phyloP scores from a whole-genome alignment of 2,113 vertebrate genomes.

The Vimba vimba region DNA sequence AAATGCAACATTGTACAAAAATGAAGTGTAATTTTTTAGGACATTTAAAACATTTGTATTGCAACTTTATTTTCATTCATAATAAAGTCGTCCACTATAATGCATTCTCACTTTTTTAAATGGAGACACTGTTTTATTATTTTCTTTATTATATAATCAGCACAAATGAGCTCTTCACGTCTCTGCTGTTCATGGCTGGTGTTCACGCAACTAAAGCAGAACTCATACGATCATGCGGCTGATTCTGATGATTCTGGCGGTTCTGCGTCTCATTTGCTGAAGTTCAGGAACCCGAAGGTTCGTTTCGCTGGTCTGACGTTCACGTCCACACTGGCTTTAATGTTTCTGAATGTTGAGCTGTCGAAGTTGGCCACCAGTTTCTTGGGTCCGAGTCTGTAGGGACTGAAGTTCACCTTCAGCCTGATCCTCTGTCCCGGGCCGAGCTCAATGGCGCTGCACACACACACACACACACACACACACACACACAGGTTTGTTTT shows the following conservation, averaged over 20 bases:
- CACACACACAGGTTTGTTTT: too few species aligned
- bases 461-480: too few species aligned
- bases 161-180: neutral
- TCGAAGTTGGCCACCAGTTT: conserved; percentile 59
- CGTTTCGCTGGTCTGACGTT: neutral
- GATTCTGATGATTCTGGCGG: neutral
- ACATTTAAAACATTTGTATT: too few species aligned
- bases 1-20: too few species aligned
- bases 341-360: conserved; percentile 64
- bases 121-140: too few species aligned
- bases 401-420: neutral
- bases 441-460: conserved; percentile 55
- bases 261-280: neutral
- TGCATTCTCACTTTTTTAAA: too few species aligned
- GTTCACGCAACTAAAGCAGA: neutral
- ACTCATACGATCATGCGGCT: neutral
- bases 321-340: conserved; percentile 55
- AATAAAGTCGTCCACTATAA: too few species aligned
- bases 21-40: too few species aligned
- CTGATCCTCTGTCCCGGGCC: accelerated
- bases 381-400: conserved; percentile 57
- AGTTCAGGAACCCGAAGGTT: too few species aligned
- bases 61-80: too few species aligned
- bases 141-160: too few species aligned
- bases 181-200: neutral